phyloP scores from a whole-genome alignment of 1,140 invertebrate species.

The Antheraea pernyi region DNA sequence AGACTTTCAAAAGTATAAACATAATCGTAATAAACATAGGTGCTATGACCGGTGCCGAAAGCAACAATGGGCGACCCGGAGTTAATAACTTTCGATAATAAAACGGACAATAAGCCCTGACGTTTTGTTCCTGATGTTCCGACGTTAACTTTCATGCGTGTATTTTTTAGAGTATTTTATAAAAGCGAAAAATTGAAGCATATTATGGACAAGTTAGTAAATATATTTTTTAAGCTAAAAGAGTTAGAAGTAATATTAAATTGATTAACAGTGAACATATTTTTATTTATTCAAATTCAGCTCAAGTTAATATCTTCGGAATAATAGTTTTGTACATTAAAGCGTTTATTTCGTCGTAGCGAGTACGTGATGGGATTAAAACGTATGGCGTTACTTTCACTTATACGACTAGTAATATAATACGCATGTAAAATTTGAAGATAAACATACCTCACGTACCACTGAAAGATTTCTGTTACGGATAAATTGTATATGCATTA shows the following conservation, averaged over 20 bases:
- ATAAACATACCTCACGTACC: neutral
- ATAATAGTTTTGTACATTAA: constrained; percentile 3
- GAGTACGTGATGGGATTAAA: neutral
- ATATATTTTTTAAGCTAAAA: too few relatives aligned
- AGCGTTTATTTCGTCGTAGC: neutral
- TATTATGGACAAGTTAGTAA: too few relatives aligned
- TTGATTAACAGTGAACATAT: neutral
- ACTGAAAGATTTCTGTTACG: neutral
- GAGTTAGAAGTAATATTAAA: neutral
- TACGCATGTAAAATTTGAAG: neutral
- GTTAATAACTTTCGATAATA: too few relatives aligned
- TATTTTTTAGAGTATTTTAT: too few relatives aligned
- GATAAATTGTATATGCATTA: neutral
- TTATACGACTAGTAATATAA: neutral
- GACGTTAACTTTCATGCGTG: too few relatives aligned
- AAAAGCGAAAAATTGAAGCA: too few relatives aligned
- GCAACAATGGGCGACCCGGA: too few relatives aligned
- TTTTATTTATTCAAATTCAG: neutral
- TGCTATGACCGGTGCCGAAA: too few relatives aligned
- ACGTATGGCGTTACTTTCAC: neutral
- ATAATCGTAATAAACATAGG: too few relatives aligned
- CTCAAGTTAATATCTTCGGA: neutral
- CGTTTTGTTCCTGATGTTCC: too few relatives aligned
- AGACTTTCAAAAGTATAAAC: too few relatives aligned
- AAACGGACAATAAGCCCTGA: too few relatives aligned